phyloP scores from a whole-genome alignment of 1,140 invertebrate genomes.

The Parapsyche elsis region DNA sequence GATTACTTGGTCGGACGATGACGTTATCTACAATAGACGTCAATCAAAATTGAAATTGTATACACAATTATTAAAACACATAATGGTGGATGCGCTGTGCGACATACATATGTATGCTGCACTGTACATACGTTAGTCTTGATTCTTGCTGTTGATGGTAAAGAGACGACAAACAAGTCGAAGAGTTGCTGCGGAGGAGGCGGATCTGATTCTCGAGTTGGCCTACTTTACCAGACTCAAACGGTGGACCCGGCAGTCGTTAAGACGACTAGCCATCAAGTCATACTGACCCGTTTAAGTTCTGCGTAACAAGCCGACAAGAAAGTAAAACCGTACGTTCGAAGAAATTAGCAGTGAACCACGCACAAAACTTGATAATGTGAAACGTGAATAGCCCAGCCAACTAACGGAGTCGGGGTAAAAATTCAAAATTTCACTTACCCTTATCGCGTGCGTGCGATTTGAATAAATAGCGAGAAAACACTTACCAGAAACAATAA shows the following conservation, averaged over 20 bases:
- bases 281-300: slow-evolving; percentile 18
- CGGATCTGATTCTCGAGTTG: slow-evolving; percentile 6
- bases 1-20: background rate
- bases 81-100: too few species aligned
- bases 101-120: too few species aligned
- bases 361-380: background rate
- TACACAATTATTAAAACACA: too few species aligned
- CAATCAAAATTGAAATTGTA: too few species aligned
- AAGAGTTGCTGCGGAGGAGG: background rate
- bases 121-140: too few species aligned
- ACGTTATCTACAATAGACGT: too few species aligned
- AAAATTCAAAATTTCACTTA: slow-evolving; percentile 12
- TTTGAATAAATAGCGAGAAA: slow-evolving; percentile 2
- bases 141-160: background rate
- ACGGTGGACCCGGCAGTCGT: background rate
- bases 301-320: background rate
- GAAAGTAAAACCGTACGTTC: slow-evolving; percentile 32
- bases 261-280: background rate
- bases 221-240: slow-evolving; percentile 1
- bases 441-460: background rate
- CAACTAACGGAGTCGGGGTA: background rate
- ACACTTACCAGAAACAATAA: slow-evolving; percentile 19
- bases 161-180: background rate
- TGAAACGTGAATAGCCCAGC: background rate
- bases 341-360: background rate